Percentiles rank a stretch among this genome's conserved stretches.
phyloP scores from a whole-genome alignment of 2,888 invertebrate species.

The Cryptocephalus primarius region DNA sequence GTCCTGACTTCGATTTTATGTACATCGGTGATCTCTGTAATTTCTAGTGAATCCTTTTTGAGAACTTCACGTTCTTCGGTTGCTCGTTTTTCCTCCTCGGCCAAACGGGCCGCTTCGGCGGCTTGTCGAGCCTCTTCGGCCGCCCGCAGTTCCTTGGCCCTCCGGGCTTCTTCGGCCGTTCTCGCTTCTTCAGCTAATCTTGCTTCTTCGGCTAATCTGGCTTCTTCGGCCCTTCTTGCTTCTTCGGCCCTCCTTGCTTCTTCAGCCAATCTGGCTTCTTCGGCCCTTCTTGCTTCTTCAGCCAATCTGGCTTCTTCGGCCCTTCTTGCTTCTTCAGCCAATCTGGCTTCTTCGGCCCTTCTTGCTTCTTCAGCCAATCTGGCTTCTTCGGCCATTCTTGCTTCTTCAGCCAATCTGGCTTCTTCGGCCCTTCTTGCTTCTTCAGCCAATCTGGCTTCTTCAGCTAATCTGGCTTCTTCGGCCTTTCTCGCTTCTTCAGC shows the following conservation, averaged over 20 bases:
- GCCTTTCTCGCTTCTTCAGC: slow-evolving; percentile 14
- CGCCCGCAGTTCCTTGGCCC: slow-evolving; percentile 17
- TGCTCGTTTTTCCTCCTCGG: slow-evolving; percentile 15
- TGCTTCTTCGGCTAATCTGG: slow-evolving; percentile 7
- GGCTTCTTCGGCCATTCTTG: slow-evolving; percentile 16
- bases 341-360: slow-evolving; percentile 20
- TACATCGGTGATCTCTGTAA: slow-evolving; percentile 22
- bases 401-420: slow-evolving; percentile 22
- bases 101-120: slow-evolving; percentile 8
- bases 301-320: slow-evolving; percentile 17
- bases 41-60: slow-evolving; percentile 15
- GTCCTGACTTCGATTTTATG: slow-evolving; percentile 19
- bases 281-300: slow-evolving; percentile 14
- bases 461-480: slow-evolving; percentile 11
- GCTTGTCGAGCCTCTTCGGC: slow-evolving; percentile 15
- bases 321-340: slow-evolving; percentile 22
- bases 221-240: slow-evolving; percentile 14
- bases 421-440: slow-evolving; percentile 17
- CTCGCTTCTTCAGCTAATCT: slow-evolving; percentile 14
- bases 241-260: slow-evolving; percentile 16
- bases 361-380: slow-evolving; percentile 25
- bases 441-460: slow-evolving; percentile 16
- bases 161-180: slow-evolving; percentile 21
- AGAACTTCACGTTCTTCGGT: slow-evolving; percentile 9
- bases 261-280: slow-evolving; percentile 17